These are phyloP conservation scores for Ypsolopha scabrella DNA, from an alignment of 2,888 invertebrate species.

Conservation along the genomic window DNA sequence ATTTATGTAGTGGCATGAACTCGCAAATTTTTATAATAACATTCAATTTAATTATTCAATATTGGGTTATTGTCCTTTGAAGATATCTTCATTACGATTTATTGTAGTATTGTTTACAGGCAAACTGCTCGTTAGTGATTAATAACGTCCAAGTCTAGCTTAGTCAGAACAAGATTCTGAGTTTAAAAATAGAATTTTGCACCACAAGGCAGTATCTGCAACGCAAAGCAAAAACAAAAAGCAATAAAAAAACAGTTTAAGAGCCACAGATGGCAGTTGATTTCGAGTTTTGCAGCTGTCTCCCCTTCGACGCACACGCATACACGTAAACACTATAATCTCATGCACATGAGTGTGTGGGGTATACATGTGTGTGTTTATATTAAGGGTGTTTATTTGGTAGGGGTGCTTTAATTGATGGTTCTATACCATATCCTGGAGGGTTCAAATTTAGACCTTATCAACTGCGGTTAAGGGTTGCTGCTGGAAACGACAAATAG, in stretches of 20 bases:
- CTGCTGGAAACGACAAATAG: too few relatives aligned
- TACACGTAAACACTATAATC: constrained; percentile 13
- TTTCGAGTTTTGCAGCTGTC: constrained; percentile 65
- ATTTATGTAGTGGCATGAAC: too few relatives aligned
- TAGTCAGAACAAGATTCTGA: background rate
- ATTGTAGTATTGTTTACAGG: too few relatives aligned
- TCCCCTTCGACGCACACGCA: constrained; percentile 31
- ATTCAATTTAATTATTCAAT: too few relatives aligned
- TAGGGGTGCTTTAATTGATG: constrained; percentile 2
- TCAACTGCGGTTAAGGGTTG: too few relatives aligned
- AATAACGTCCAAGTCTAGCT: background rate
- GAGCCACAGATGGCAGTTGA: constrained; percentile 30
- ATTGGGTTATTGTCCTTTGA: too few relatives aligned
- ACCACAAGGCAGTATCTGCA: background rate
- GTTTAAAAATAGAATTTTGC: background rate
- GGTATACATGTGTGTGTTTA: background rate
- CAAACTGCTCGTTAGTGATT: background rate
- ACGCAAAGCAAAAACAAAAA: background rate
- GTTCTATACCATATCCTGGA: background rate
- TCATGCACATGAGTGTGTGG: background rate
- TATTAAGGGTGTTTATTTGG: constrained; percentile 1
- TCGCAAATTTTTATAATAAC: too few relatives aligned
- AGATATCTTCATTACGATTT: too few relatives aligned
- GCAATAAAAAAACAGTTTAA: constrained; percentile 46
- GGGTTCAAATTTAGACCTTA: too few relatives aligned